These are phyloP conservation scores for Aleiodes leptofemur DNA, from an alignment of 2,888 invertebrate species.

Conservation along the genomic window DNA sequence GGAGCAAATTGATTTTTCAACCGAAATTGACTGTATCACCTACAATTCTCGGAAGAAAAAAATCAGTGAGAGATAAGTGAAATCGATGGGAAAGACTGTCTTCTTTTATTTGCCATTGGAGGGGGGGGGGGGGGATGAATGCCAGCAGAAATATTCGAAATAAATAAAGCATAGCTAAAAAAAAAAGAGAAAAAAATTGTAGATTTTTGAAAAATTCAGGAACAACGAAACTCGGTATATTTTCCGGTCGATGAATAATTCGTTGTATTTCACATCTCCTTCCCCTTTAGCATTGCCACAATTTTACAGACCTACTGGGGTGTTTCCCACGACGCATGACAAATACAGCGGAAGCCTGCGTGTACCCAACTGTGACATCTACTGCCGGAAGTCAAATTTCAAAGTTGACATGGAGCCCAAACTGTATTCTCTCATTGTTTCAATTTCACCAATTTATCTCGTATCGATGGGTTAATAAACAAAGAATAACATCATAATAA, in stretches of 20 bases:
- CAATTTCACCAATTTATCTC: constrained; percentile 21
- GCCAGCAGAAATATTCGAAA: too few relatives aligned
- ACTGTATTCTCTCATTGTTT: constrained; percentile 32
- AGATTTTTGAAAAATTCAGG: constrained; percentile 37
- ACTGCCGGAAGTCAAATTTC: constrained; percentile 47
- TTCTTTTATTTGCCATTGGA: not conserved
- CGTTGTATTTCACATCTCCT: constrained; percentile 26
- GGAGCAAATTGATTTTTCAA: not conserved
- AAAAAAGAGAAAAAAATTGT: constrained; percentile 18
- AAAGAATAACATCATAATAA: too few relatives aligned
- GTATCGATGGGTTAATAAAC: constrained; percentile 35
- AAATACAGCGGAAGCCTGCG: constrained; percentile 48
- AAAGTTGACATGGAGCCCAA: constrained; percentile 40
- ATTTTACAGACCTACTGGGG: constrained; percentile 29
- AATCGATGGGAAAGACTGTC: too few relatives aligned
- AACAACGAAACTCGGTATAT: constrained; percentile 42
- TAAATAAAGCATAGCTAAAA: not conserved
- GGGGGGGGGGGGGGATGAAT: too few relatives aligned
- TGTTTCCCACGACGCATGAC: constrained; percentile 39
- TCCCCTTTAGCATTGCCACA: constrained; percentile 12
- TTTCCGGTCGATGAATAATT: constrained; percentile 47
- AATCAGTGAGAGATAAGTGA: not conserved
- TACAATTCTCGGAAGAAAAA: not conserved
- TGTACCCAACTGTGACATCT: constrained; percentile 44
- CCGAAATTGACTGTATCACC: not conserved